A percentile compares a stretch with the other conserved stretches of the same genome.
These are phyloP conservation scores for Glyptemys insculpta DNA, from an alignment of 2,797 vertebrate species.

Conservation along the genomic window DNA sequence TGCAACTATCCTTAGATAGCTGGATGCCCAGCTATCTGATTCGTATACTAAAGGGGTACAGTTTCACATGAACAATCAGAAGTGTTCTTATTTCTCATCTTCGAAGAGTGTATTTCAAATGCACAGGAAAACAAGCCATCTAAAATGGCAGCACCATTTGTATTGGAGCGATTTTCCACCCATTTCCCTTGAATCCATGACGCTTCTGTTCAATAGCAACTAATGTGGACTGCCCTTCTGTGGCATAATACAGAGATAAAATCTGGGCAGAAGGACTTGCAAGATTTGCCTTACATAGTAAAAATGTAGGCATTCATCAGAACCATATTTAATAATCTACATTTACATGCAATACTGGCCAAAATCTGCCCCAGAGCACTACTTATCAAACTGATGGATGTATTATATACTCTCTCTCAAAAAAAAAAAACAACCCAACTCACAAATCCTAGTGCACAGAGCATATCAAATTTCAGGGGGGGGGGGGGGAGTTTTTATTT, in stretches of 20 bases:
- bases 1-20: neutral
- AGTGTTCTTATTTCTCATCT: neutral
- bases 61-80: neutral
- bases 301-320: conserved; percentile 18
- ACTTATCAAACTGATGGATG: conserved; percentile 22
- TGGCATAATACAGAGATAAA: neutral
- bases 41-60: accelerated
- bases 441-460: conserved; percentile 34
- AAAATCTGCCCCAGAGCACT: conserved; percentile 40
- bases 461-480: neutral
- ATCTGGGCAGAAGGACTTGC: neutral
- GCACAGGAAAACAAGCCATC: neutral
- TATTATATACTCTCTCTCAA: no score
- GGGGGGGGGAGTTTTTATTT: conserved; percentile 18
- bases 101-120: neutral
- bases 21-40: neutral
- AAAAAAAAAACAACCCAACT: no score
- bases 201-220: neutral
- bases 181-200: neutral
- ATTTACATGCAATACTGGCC: conserved; percentile 21
- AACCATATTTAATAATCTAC: conserved; percentile 12
- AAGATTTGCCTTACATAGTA: conserved; percentile 1
- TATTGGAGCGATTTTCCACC: neutral
- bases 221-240: neutral
- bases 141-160: neutral